Evolutionary conservation across 2,113 vertebrate genomes (phyloP).

Genomic region (Oryzias melastigma): DNA sequence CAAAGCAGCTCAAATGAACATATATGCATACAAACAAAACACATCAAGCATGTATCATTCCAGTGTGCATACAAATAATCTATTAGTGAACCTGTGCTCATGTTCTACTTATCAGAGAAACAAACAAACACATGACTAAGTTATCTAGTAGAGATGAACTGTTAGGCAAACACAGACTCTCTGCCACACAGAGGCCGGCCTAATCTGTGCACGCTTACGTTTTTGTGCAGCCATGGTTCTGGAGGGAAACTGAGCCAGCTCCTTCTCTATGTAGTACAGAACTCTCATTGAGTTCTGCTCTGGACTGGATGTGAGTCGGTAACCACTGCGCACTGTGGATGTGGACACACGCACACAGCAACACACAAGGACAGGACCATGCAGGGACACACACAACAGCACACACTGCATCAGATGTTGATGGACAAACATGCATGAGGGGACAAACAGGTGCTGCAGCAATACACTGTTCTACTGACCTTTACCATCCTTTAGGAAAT

Average conservation of each 20-base stretch:
- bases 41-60: no score
- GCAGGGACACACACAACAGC: slow-evolving; percentile 20
- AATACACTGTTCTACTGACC: no score
- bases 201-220: slow-evolving; percentile 81
- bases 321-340: slow-evolving; percentile 85
- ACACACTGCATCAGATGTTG: slow-evolving; percentile 9
- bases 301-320: slow-evolving; percentile 88
- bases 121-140: no score
- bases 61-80: no score
- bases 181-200: slow-evolving; percentile 33
- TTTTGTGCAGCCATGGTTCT: slow-evolving; percentile 82
- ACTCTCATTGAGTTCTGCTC: slow-evolving; percentile 91
- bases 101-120: no score
- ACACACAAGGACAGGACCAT: slow-evolving; percentile 5
- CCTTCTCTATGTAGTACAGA: slow-evolving; percentile 92
- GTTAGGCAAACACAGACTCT: slow-evolving; percentile 2
- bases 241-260: slow-evolving; percentile 87
- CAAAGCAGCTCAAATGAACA: no score
- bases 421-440: slow-evolving; percentile 25
- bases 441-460: neutral
- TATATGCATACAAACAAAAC: no score
- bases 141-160: no score
- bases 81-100: no score
- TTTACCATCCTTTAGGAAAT: no score
- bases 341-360: slow-evolving; percentile 32